Base-by-base conservation (phyloP, 1,140 invertebrate species). In the Pararge aegeria region DNA sequence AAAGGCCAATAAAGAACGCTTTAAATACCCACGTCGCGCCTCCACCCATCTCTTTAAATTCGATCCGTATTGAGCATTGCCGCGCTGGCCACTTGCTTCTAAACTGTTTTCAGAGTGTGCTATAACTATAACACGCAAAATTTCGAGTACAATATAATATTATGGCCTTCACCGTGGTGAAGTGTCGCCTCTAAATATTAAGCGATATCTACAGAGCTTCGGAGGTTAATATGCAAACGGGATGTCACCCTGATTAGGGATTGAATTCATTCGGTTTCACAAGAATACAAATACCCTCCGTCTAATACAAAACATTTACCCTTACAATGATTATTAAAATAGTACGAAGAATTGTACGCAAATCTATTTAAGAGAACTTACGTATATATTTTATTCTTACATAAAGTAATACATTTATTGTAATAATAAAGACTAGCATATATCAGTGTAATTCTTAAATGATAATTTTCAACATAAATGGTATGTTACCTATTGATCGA, bases 341-440 rank as follows among this genome's bases (percentile, higher is more conserved):
- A 75, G 68, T 73, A 70, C 65, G 61, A 71, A 80, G 61, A 68
- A 71, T 78, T 73, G 75, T 81, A 78, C 73, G 70, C 72, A 69
- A 73, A 71, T 69, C 66, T 80, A 80, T 70, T 68, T 63, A 67
- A 80, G 67, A 78, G 66, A 76, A 81, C 80, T 82, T 87, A 87
- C 81, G 78, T 83, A 82, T 78, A 71, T 82, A 73, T 73, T 34
- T 74, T 76, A 74, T 78, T 60, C 69, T 79, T 80, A 61, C 74
- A 80, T 49, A 73, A 69, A 63, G 70, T 74, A 78, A 83, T 81
- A 80, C 73, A 77, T 78, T 78, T 75, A 79, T 75, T 66, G 70
- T 74, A 75, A 76, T 83, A 78, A 77, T 82, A 80, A 74, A 84
- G 83, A 87, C 83, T 87, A 87, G 83, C 81, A 87, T 87, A 87